Evolutionary conservation across 2,888 invertebrate genomes (phyloP), one percentile per base, ranked within the genome.

Genomic region (Heliconius charithonia): DNA sequence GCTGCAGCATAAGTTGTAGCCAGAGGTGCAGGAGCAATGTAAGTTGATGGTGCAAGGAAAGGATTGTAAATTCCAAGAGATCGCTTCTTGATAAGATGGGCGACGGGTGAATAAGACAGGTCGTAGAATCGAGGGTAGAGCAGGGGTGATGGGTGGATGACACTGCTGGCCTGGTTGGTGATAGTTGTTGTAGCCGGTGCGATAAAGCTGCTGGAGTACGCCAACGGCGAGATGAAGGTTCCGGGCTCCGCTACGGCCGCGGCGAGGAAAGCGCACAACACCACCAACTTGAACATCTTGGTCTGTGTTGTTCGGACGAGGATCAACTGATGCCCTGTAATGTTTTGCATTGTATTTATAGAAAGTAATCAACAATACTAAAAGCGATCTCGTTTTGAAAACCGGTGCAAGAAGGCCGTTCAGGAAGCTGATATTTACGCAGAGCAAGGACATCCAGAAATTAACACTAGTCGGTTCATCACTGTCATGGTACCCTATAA

Each of bases 261-360:
- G 85, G 96, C 96, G 86, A 96, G 87, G 86, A 96, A 90, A 91
- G 95, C 95, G 88, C 93, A 96, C 95, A 96, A 95, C 89, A 96
- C 95, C 92, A 96, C 95, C 92, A 93, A 85, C 86, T 93, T 94
- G 87, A 89, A 93, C 94, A 95, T 45, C 45, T 45, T 45, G 45
- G 45, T 95, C 88, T 93, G 90, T 91, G 93, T 93, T 92, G 90
- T 85, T 89, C 87, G 86, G 84, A 85, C 80, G 70, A 80, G 86
- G 84, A 87, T 88, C 90, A 87, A 93, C 91, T 94, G 94, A 93
- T 93, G 87, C 86, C 85, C 63, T 81, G 85, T 83, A 83, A 83
- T 84, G 80, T 78, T 69, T 80, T 78, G 79, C 83, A 86, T 85
- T 83, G 88, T 92, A 93, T 93, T 91, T 94, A 93, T 92, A 92